Percentiles rank a stretch among this genome's conserved stretches.
Conservation (phyloP, 2,797 vertebrate genomes). For the Hozukius guyotensis region DNA sequence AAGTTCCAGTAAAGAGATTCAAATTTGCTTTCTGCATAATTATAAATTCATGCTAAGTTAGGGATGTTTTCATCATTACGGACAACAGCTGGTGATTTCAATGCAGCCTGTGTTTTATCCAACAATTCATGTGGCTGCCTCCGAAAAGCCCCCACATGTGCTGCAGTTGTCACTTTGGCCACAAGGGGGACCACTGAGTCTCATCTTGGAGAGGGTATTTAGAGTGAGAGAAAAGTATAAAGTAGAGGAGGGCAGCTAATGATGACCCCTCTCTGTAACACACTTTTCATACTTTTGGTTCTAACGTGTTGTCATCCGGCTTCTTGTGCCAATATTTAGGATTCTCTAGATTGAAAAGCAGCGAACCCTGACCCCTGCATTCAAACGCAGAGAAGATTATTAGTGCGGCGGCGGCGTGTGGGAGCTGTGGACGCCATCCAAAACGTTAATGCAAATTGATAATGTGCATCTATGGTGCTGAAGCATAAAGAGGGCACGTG, state of each 20-base stretch:
- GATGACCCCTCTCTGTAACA: conserved; percentile 24
- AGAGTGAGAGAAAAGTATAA: not conserved
- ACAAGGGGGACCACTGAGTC: conserved; percentile 74
- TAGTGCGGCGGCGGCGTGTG: conserved; percentile 1
- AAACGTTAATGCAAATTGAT: conserved; percentile 56
- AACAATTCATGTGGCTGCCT: conserved; percentile 48
- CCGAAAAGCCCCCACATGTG: not conserved
- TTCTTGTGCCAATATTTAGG: not conserved
- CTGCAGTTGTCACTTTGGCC: conserved; percentile 52
- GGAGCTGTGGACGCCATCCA: conserved; percentile 48
- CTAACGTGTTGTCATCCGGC: not conserved
- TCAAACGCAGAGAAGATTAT: conserved; percentile 25
- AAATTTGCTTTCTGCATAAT: conserved; percentile 69
- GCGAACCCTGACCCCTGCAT: conserved; percentile 42
- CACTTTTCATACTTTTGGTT: not conserved
- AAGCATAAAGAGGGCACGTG: conserved; percentile 30
- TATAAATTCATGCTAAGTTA: conserved; percentile 75
- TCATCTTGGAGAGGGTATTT: not conserved
- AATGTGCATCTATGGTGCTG: conserved; percentile 42
- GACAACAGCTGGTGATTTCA: conserved; percentile 75
- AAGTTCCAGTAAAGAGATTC: conserved; percentile 76
- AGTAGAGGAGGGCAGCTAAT: conserved; percentile 5
- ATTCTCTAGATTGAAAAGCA: conserved; percentile 3
- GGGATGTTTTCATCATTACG: conserved; percentile 75
- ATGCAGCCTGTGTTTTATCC: conserved; percentile 66